Percentiles rank a stretch among this genome's conserved stretches.
phyloP scores from a whole-genome alignment of 1,140 invertebrate genomes.

The Acromyrmex echinatior region DNA sequence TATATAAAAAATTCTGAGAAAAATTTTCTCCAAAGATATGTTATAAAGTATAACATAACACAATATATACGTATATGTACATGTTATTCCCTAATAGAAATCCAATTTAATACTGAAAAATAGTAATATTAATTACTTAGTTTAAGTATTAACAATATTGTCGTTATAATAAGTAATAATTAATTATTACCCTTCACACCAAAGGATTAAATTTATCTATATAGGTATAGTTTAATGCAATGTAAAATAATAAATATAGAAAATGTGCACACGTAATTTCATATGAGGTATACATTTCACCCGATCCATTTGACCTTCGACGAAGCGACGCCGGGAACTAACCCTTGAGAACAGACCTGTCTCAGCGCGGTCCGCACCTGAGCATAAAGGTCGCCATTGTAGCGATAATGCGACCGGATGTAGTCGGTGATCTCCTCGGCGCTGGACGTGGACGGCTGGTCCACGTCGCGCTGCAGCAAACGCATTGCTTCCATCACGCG shows the following conservation, averaged over 20 bases:
- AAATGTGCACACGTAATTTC: background rate
- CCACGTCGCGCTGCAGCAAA: constrained; percentile 53
- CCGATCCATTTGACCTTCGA: constrained; percentile 8
- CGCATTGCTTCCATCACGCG: constrained; percentile 79
- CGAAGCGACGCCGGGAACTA: constrained; percentile 61
- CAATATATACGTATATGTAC: background rate
- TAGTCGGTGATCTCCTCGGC: constrained; percentile 74
- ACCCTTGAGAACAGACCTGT: constrained; percentile 77
- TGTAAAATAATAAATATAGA: background rate
- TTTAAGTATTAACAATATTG: no score
- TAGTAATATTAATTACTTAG: no score
- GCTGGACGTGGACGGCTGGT: constrained; percentile 42
- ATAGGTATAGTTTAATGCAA: background rate
- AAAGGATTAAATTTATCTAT: no score
- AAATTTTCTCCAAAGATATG: no score
- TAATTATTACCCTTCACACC: no score
- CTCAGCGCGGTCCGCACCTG: constrained; percentile 77
- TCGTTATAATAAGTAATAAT: no score
- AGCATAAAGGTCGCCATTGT: constrained; percentile 77
- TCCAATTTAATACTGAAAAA: no score
- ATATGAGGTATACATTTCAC: constrained; percentile 60
- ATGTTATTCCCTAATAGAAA: no score
- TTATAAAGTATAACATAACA: background rate
- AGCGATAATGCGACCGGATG: constrained; percentile 69
- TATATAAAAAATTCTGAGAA: no score